A percentile compares a stretch with the other conserved stretches of the same genome.
Evolutionary conservation across 1,140 invertebrate species (phyloP).

Genomic region (Brachionus angularis): DNA sequence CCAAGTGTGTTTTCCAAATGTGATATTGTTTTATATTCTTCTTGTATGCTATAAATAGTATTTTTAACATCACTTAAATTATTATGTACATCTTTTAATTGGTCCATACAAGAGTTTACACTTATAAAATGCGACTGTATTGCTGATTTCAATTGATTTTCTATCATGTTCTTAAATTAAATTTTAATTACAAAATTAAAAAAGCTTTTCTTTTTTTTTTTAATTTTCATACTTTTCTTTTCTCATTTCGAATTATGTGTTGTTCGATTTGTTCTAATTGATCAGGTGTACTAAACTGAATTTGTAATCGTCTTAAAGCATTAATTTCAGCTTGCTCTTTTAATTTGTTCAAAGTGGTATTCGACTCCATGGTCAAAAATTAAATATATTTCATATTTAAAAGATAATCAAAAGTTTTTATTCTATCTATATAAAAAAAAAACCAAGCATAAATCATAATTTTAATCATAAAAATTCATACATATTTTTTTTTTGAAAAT

Average conservation of each 20-base stretch:
- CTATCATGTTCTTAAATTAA: conserved; percentile 21
- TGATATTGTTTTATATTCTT: conserved; percentile 32
- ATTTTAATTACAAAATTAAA: not conserved
- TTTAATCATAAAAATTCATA: no score
- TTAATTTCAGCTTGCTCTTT: conserved; percentile 43
- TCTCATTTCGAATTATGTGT: not conserved
- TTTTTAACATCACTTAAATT: conserved; percentile 26
- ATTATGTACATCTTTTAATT: conserved; percentile 5
- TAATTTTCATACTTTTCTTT: conserved; percentile 3
- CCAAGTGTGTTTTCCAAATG: conserved; percentile 35
- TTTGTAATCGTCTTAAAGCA: conserved; percentile 19
- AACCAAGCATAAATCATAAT: no score
- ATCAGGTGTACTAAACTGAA: conserved; percentile 25
- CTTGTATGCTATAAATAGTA: conserved; percentile 32
- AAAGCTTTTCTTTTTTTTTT: not conserved
- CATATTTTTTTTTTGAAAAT: no score
- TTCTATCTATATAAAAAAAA: no score
- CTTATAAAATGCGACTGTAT: conserved; percentile 43
- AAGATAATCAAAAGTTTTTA: no score
- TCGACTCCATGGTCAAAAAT: conserved; percentile 24
- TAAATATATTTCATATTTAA: no score
- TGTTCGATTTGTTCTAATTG: conserved; percentile 44
- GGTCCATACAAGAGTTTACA: conserved; percentile 37
- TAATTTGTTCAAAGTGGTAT: conserved; percentile 14
- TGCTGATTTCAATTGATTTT: conserved; percentile 26